phyloP scores from a whole-genome alignment of 2,113 vertebrate species.

The Amblyornis subalaris region DNA sequence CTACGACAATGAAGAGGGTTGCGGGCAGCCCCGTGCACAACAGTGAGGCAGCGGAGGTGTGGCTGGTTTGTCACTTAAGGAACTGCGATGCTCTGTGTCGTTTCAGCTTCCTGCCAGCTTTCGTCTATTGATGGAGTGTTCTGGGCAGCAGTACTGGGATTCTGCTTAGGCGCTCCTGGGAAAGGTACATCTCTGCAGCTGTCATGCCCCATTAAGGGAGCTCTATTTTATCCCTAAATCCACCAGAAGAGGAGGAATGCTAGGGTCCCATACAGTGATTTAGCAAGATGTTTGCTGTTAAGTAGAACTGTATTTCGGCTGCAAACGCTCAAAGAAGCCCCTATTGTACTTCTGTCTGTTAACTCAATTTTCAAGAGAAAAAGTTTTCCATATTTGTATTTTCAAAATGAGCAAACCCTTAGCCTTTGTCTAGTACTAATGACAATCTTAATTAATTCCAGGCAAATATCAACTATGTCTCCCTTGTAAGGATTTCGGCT shows the following conservation, averaged over 20 bases:
- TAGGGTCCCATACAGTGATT: neutral
- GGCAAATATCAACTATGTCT: neutral
- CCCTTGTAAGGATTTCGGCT: neutral
- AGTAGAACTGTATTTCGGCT: neutral
- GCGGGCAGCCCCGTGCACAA: neutral
- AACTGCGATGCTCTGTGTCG: neutral
- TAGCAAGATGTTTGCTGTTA: neutral
- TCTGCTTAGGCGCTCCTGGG: neutral
- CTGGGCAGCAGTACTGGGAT: neutral
- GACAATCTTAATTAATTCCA: neutral
- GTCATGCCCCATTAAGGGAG: neutral
- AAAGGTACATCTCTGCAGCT: neutral
- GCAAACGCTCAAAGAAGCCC: neutral
- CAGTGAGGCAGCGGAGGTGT: neutral
- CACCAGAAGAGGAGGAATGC: neutral
- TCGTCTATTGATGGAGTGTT: neutral
- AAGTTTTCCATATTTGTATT: neutral
- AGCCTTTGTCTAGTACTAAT: neutral
- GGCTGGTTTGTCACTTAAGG: neutral
- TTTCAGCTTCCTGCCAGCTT: neutral
- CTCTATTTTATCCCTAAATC: neutral
- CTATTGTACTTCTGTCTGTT: neutral
- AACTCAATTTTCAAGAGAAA: neutral
- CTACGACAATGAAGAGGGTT: neutral
- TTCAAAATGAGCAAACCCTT: neutral